These are phyloP conservation scores for Motacilla tschutschensis DNA, from an alignment of 2,113 vertebrate species.

Conservation along the genomic window DNA sequence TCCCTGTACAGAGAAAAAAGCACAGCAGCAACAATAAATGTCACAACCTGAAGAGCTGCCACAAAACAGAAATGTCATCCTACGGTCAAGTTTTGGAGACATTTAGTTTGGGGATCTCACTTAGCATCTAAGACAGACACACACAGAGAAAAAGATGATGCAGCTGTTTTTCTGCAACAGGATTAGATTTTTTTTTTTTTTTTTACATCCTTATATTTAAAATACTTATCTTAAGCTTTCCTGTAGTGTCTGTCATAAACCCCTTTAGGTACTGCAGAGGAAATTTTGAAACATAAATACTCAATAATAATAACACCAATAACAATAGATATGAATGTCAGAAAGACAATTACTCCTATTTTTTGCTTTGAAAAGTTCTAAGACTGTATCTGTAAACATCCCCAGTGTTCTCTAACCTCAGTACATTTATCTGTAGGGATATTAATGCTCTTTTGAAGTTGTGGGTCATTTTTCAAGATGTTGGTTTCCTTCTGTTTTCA, in stretches of 20 bases:
- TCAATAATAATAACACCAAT: neutral
- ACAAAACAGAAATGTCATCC: slow-evolving; percentile 8
- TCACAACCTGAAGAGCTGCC: slow-evolving; percentile 3
- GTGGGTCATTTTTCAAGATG: neutral
- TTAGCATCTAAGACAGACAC: neutral
- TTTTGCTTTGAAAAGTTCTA: slow-evolving; percentile 1
- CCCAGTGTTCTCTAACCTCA: neutral
- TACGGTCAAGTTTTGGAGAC: neutral
- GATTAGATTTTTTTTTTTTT: neutral
- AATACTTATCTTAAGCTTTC: neutral
- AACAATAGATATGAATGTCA: neutral
- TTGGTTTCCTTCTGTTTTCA: neutral
- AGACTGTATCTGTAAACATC: neutral
- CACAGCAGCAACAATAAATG: slow-evolving; percentile 13
- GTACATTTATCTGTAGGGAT: neutral
- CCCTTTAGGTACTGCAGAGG: neutral
- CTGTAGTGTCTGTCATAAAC: neutral
- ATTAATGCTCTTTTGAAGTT: neutral
- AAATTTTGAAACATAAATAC: neutral
- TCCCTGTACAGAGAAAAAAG: neutral
- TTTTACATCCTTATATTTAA: neutral
- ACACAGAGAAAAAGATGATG: neutral
- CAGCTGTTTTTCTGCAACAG: neutral
- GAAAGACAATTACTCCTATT: neutral
- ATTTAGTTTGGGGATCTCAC: neutral